A percentile compares a stretch with the other conserved stretches of the same genome.
Evolutionary conservation across 1,140 invertebrate species (phyloP).

Genomic region (Bilobella aurantiaca): DNA sequence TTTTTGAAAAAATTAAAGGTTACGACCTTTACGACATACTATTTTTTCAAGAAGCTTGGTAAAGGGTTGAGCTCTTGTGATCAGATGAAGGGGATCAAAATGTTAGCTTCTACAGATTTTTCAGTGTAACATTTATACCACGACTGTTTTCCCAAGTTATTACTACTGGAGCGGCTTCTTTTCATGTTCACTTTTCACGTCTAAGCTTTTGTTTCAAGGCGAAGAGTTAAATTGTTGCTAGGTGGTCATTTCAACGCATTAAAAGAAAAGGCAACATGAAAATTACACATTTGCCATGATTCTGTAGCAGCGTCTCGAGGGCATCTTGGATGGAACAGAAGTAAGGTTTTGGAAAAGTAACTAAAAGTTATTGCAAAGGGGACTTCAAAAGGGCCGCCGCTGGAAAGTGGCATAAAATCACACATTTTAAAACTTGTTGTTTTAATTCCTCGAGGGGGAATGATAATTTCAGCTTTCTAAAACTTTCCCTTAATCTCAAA

Average conservation of each 20-base stretch:
- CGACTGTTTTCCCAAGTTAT: background rate
- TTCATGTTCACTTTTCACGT: constrained; percentile 29
- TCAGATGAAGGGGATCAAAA: background rate
- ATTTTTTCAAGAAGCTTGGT: background rate
- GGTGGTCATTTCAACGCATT: constrained; percentile 35
- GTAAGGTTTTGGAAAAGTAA: too few relatives aligned
- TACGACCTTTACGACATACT: background rate
- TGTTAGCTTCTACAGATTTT: background rate
- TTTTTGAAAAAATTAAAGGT: background rate
- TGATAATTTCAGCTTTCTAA: too few relatives aligned
- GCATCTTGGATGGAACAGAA: too few relatives aligned
- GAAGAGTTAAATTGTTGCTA: constrained; percentile 32
- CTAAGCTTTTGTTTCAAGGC: constrained; percentile 22
- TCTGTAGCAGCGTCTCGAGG: too few relatives aligned
- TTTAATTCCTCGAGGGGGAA: too few relatives aligned
- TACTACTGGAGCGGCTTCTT: constrained; percentile 20
- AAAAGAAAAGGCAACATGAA: constrained; percentile 28
- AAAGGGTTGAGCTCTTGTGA: background rate
- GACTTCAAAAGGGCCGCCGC: too few relatives aligned
- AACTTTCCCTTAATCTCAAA: too few relatives aligned
- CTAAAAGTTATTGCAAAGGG: too few relatives aligned
- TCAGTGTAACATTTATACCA: background rate
- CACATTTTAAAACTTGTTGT: too few relatives aligned
- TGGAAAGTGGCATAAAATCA: too few relatives aligned
- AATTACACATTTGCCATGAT: constrained; percentile 16